Conservation (phyloP, 2,797 vertebrate species). For the Coregonus sp. region DNA sequence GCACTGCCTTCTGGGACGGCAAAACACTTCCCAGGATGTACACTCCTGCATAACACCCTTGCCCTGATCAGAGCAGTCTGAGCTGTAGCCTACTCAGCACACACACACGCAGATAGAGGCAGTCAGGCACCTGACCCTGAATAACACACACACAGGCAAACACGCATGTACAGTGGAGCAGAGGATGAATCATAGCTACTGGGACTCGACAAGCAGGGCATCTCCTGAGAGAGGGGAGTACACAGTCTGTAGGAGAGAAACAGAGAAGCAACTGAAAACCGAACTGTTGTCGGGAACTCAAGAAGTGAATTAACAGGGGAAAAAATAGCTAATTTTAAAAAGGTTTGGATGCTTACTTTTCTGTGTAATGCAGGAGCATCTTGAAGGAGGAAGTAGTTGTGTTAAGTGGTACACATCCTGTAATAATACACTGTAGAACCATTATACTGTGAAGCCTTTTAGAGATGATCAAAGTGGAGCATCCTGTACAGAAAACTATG, state of each 20-base stretch:
- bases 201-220: no score
- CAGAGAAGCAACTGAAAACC: background rate
- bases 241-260: background rate
- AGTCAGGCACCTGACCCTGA: constrained; percentile 22
- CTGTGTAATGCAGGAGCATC: background rate
- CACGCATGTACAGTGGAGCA: constrained; percentile 15
- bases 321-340: background rate
- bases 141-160: constrained; percentile 10
- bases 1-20: constrained; percentile 39
- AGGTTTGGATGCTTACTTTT: constrained; percentile 3
- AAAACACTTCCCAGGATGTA: constrained; percentile 35
- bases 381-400: constrained; percentile 14
- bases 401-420: no score
- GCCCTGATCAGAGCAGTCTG: background rate
- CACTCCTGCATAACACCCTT: constrained; percentile 23
- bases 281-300: no score
- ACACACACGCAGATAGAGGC: constrained; percentile 26
- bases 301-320: background rate
- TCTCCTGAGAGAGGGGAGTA: background rate
- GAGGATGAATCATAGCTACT: constrained; percentile 42
- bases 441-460: background rate
- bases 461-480: background rate
- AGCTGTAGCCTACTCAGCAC: constrained; percentile 1
- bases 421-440: background rate
- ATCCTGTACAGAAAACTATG: background rate